Evolutionary conservation across 2,888 invertebrate species (phyloP).

Genomic region (Campoplex capitator): DNA sequence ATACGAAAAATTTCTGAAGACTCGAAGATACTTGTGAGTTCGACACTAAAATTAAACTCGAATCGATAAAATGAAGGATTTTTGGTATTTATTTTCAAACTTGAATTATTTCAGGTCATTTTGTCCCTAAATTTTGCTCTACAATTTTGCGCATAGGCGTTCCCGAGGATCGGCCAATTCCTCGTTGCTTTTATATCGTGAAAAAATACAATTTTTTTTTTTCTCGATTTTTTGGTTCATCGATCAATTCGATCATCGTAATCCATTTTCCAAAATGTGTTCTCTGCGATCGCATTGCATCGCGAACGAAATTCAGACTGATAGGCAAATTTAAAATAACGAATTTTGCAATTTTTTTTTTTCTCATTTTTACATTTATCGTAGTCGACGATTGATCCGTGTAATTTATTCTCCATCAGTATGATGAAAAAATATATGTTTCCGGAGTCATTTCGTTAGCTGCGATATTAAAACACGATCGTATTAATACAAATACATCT

Average conservation of each 20-base stretch:
- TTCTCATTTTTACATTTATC: not conserved
- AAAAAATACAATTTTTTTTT: not conserved
- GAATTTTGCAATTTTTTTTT: not conserved
- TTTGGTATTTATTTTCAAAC: too few species aligned
- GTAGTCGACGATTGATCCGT: not conserved
- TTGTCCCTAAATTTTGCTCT: too few species aligned
- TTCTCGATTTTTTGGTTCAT: not conserved
- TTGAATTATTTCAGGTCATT: too few species aligned
- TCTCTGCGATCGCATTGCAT: not conserved
- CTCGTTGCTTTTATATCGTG: not conserved
- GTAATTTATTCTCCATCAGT: not conserved
- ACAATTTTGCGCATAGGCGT: too few species aligned
- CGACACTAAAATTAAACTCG: not conserved
- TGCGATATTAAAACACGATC: not conserved
- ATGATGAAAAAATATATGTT: not conserved
- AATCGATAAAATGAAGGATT: not conserved
- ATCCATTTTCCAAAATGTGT: not conserved
- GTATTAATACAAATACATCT: not conserved
- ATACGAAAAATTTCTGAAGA: not conserved
- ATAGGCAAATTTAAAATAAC: not conserved
- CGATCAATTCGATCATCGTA: too few species aligned
- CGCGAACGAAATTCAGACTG: not conserved
- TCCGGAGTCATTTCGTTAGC: not conserved
- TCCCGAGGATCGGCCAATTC: too few species aligned
- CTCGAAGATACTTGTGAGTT: not conserved